Base-by-base conservation (phyloP, 2,888 invertebrate genomes). In the Parapristionchus giblindavisi region DNA sequence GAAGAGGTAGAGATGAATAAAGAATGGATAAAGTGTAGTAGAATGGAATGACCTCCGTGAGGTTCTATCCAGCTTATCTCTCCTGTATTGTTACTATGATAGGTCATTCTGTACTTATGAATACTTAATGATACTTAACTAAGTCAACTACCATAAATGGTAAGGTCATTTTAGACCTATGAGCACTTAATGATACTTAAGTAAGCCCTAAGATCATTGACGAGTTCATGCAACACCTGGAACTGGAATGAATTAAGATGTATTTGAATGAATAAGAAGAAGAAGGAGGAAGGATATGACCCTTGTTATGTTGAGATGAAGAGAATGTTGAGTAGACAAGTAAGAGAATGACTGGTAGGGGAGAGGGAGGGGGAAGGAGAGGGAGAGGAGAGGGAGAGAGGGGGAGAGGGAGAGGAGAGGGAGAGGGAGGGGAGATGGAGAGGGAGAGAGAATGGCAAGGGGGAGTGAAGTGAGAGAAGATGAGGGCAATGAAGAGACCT, bases 381-480 rank as follows among this genome's bases (percentile, higher is more conserved):
- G 48, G 34, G 11, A 11, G 48, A 21, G 63, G 27, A 6, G 65
- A 29, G 48, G 34, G 48, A 24, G 21, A 36, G 34, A 24, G 29
- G 24, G 54, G 6, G 51, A 40, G 68, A 36, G 32, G 52, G 36
- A 43, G 52, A 27, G 36, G 68, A 36, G 61, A 61, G 6, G 29
- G 61, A 32, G 68, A 48, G 68, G 52, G 68, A 48, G 6, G 34
- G 68, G 36, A 34, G 51, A 52, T 52, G 68, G 68, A 52, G 34
- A 68, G 52, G 68, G 40, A 24, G 3, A 43, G 40, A 2, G 27
- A 3, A 14, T 54, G 54, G 24, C 11, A 54, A 54, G n/a, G 24
- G 63, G 21, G 63, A 14, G 38, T 17, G 27, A 40, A 14, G 63
- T 27, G 68, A 29, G 65, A 36, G 52, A 34, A 14, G 36, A 1